Conservation (phyloP, 2,797 vertebrate genomes). For the Tenualosa thibaudeaui region DNA sequence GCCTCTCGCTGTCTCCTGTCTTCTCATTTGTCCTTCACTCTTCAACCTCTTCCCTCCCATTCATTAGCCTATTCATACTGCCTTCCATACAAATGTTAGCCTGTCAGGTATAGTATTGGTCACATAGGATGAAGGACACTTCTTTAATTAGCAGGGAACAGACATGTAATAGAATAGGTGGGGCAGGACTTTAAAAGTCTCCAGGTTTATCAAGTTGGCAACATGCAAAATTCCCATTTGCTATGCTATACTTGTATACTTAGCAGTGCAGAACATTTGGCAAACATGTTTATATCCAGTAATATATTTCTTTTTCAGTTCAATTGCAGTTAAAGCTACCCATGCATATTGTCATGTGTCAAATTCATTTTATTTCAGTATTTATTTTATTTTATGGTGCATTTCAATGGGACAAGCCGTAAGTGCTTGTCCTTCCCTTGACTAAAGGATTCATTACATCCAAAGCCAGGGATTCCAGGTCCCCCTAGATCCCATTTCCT, state of each 20-base stretch:
- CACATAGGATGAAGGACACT: neutral
- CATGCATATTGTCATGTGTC: neutral
- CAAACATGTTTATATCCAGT: neutral
- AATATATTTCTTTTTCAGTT: neutral
- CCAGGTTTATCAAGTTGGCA: neutral
- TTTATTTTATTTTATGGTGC: neutral
- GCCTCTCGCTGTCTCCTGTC: neutral
- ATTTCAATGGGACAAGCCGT: neutral
- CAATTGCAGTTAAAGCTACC: neutral
- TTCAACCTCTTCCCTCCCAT: neutral
- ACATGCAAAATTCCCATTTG: neutral
- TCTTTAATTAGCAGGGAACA: neutral
- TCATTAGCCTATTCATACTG: neutral
- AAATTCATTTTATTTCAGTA: neutral
- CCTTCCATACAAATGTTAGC: neutral
- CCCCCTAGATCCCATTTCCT: conserved; percentile 58
- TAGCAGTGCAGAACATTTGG: neutral
- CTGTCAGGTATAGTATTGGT: neutral
- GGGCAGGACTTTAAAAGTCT: neutral
- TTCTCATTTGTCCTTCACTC: neutral
- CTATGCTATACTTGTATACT: neutral
- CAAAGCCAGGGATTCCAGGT: conserved; percentile 55
- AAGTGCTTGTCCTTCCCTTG: conserved; percentile 37
- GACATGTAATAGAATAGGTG: neutral
- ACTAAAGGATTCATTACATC: conserved; percentile 32